These are phyloP conservation scores for Philonicus albiceps DNA, from an alignment of 2,888 invertebrate species.

Conservation along the genomic window DNA sequence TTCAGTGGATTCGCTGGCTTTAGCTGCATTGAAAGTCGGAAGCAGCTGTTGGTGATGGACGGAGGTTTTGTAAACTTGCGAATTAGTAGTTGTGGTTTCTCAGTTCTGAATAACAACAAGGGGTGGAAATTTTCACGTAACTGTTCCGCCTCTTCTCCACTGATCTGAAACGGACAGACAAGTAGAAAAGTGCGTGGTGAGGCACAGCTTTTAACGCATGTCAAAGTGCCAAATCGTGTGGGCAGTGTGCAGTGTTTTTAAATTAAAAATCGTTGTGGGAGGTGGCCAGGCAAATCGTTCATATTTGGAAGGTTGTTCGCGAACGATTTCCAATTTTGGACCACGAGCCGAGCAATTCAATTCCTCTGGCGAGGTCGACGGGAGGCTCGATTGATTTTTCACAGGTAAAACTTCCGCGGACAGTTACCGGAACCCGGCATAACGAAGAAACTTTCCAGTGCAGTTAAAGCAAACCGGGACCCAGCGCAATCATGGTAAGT, in stretches of 20 bases:
- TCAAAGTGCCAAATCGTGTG: neutral
- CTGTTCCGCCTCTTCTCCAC: neutral
- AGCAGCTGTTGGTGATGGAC: neutral
- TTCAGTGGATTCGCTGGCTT: neutral
- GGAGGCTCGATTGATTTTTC: slow-evolving; percentile 1
- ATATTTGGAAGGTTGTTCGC: neutral
- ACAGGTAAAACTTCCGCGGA: neutral
- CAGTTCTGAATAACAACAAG: neutral
- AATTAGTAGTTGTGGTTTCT: neutral
- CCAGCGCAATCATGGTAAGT: neutral
- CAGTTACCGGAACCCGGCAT: neutral
- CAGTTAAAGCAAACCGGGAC: neutral
- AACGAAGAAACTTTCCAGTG: neutral
- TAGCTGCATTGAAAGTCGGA: neutral
- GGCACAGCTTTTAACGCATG: neutral
- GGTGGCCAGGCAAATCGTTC: neutral
- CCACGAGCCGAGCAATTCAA: neutral
- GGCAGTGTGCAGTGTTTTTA: neutral
- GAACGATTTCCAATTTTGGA: neutral
- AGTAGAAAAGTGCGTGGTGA: neutral
- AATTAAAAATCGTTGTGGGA: neutral
- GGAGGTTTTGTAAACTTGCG: neutral
- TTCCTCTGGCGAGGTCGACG: neutral
- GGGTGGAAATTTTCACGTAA: neutral
- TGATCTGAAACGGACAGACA: neutral